Percentiles rank a stretch among this genome's conserved stretches.
These are phyloP conservation scores for Cheilosia variabilis DNA, from an alignment of 2,888 invertebrate genomes.

Conservation along the genomic window DNA sequence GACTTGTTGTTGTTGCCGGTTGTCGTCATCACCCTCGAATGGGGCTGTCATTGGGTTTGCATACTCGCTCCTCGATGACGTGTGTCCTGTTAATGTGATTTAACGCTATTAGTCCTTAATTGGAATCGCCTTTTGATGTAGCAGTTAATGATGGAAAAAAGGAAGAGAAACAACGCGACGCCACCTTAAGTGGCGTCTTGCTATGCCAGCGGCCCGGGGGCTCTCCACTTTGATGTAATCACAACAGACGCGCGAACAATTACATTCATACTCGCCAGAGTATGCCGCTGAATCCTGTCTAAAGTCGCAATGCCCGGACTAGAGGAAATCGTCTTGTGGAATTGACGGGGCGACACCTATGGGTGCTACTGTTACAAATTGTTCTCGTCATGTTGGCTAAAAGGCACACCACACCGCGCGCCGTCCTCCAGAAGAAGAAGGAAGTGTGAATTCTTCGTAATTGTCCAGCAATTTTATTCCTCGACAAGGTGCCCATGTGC, in stretches of 20 bases:
- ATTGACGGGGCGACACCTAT: no score
- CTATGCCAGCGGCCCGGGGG: not conserved
- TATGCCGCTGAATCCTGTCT: no score
- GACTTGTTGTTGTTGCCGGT: no score
- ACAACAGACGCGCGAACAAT: no score
- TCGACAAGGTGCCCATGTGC: not conserved
- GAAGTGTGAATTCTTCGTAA: constrained; percentile 23
- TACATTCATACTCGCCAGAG: no score
- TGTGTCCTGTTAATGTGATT: constrained; percentile 48
- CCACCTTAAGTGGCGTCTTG: constrained; percentile 49
- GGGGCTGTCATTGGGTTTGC: constrained; percentile 5
- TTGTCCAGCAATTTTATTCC: constrained; percentile 3
- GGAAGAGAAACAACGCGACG: constrained; percentile 9
- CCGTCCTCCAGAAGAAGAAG: not conserved
- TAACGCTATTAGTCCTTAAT: constrained; percentile 49
- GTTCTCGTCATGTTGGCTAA: constrained; percentile 11
- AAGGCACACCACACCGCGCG: not conserved
- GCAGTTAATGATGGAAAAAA: constrained; percentile 37
- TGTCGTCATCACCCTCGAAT: not conserved
- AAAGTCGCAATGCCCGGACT: no score
- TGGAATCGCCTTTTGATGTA: constrained; percentile 58
- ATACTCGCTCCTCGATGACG: constrained; percentile 37
- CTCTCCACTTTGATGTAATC: no score
- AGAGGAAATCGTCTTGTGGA: no score
- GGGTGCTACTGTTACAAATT: constrained; percentile 9